Evolutionary conservation across 2,113 vertebrate species (phyloP), one percentile per base, ranked within the genome.

Genomic region (Neodontobutis hainanensis): DNA sequence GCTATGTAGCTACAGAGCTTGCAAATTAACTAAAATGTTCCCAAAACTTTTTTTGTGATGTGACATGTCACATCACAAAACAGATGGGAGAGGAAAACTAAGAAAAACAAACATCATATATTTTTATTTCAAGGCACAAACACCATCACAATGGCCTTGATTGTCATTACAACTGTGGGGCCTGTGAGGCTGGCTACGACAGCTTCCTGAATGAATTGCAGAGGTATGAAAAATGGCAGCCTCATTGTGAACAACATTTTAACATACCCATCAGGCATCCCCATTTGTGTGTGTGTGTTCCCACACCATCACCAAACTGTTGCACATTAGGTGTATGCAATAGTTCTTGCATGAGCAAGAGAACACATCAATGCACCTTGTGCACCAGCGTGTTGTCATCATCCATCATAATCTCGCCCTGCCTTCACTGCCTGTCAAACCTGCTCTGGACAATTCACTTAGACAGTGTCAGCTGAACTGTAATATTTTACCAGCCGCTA

Each of bases 361-460:
- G 79, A 85, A 90, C 80, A 87, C 82, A 81, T 87, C 79, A 84
- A 70, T 69, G 83, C 73, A 57, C 65, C 67, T 82, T 51, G 69
- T 81, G 75, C 82, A 80, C 61, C 77, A 72, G 73, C 70, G 65
- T 82, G 82, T 82, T 88, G 85, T 88, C 88, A 85, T 85, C 88
- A 90, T 90, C 86, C 87, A 88, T 90, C 86, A 88, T 86, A 87
- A 88, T 90, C 82, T 75, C 75, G 70, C 60, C 60, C 66, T 80
- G 85, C 73, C 86, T 90, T 83, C 80, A 87, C 81, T 74, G 40
- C 80, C 87, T 88, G 89, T 90, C 89, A 89, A 83, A 88, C 72
- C 81, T 48, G 82, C 79, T 85, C 86, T 77, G 87, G 86, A 86
- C 86, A 88, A 90, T 89, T 89, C 86, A 88, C 86, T 84, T 85